Evolutionary conservation across 92 coral and sea anemone species (phyloP).

Genomic region (Palythoa heliodiscus): DNA sequence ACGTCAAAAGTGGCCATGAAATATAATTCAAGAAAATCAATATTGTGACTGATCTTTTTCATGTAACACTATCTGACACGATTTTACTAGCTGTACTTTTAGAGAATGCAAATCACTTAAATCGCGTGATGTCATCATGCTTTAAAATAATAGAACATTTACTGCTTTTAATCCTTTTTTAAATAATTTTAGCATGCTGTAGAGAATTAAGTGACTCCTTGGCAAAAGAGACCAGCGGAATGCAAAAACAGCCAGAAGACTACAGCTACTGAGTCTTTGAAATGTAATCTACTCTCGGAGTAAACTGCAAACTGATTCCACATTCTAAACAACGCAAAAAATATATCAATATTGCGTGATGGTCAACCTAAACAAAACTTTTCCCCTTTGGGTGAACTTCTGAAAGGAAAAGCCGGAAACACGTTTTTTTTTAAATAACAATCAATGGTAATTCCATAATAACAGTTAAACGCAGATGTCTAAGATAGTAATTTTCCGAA

Average conservation of each 20-base stretch:
- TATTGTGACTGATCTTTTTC: background rate
- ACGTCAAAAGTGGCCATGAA: constrained; percentile 22
- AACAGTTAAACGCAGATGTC: background rate
- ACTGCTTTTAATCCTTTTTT: background rate
- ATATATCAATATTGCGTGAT: background rate
- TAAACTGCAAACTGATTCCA: background rate
- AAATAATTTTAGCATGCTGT: too few species aligned
- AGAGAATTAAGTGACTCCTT: background rate
- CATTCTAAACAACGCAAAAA: background rate
- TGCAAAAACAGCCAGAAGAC: background rate
- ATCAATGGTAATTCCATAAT: constrained; percentile 26
- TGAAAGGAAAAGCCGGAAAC: constrained; percentile 1
- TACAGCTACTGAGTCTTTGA: background rate
- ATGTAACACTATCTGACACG: too few species aligned
- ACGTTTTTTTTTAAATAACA: background rate
- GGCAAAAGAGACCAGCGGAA: background rate
- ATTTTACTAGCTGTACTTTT: background rate
- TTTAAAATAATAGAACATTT: background rate
- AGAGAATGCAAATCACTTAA: background rate
- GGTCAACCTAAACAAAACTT: background rate
- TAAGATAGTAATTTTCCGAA: background rate
- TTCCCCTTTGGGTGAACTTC: background rate
- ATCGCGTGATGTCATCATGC: background rate
- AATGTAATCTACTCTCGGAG: background rate
- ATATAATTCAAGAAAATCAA: constrained; percentile 7